Base-by-base conservation (phyloP, 2,888 invertebrate genomes). In the Synergus laeviventris region DNA sequence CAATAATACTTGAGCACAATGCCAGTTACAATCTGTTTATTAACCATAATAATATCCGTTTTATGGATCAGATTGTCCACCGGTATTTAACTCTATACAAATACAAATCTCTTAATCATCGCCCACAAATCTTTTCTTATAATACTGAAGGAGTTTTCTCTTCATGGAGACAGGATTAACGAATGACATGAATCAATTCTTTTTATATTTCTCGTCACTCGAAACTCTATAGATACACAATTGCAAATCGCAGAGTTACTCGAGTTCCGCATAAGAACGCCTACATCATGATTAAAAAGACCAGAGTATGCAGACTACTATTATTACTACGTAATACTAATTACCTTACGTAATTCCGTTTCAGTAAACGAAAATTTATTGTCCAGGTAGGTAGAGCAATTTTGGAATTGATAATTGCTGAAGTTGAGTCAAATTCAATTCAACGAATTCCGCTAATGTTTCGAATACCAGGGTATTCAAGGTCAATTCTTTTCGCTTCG, bases 281-380 rank as follows among this genome's bases (percentile, higher is more conserved):
- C 81, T 79, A 82, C 80, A 75, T 39, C 74, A 39, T 4, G 64
- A 31, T 39, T n/a, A 21, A 18, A 61, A 64, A 64, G 64, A 21
- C 8, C 42, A 64, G 39, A 64, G n/a, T 12, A 64, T 18, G 38
- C 16, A 62, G 31, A 54, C 56, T 61, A 12, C 21, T n/a, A n/a
- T n/a, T n/a, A n/a, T n/a, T n/a, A n/a, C n/a, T n/a, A 80, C 80
- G 83, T 84, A 81, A 86, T 84, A 77, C 78, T 81, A 82, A 85
- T 86, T 82, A 79, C 82, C 82, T 87, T 86, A 78, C 81, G 83
- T 81, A 84, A 86, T 81, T 39, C 42, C 14, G 39, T 42, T 14
- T 42, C 7, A 64, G 21, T 16, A 2, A 12, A 21, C 12, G 64
- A 21, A 66, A 45, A 42, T 8, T 21, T 45, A 39, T 66, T 64